Base-by-base conservation (phyloP, 1,140 invertebrate species). In the Adelges cooleyi region DNA sequence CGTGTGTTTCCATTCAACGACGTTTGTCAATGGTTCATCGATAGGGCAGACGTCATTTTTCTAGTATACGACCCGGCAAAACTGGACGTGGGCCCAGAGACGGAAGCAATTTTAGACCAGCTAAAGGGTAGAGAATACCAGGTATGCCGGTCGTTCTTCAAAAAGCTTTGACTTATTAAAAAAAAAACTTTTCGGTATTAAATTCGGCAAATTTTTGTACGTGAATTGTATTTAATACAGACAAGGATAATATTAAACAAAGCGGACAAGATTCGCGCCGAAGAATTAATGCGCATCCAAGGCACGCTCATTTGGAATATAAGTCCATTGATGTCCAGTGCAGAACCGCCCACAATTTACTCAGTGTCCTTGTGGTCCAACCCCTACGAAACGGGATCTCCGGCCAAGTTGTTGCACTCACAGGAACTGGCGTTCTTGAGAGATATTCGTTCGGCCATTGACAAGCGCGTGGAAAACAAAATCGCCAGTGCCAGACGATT, bases 11-110 rank as follows among this genome's bases (percentile, higher is more conserved):
- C 92, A 44, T 95, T 95, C 75, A 95, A 94, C 72, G 92, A 95
- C 71, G 92, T 91, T 22, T 93, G 91, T 72, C 92, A 95, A 75
- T 97, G 93, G 93, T 95, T 90, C 73, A 94, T 95, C 71, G 92
- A 96, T 74, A 82, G 92, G 67, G 92, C 92, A 11, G 92, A 95
- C 75, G 87, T 95, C 65, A 94, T 96, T 73, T 94, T 95, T 75
- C 80, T 96, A 48, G 87, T 95, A 4, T 96, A 96, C 73, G 93
- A 97, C 77, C 92, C 92, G 51, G 86, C 89, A 10, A 95, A 96
- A 78, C 80, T 97, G 67, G 92, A 96, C 74, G 90, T 95, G 62
- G 92, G 92, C 65, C 87, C 89, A 52, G 92, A 95, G 78, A 90
- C 93, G 52, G 91, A 95, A 78, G 90, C 90, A 67, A 90, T 94